Base-by-base conservation (phyloP, 2,113 vertebrate species). In the Etheostoma cragini region DNA sequence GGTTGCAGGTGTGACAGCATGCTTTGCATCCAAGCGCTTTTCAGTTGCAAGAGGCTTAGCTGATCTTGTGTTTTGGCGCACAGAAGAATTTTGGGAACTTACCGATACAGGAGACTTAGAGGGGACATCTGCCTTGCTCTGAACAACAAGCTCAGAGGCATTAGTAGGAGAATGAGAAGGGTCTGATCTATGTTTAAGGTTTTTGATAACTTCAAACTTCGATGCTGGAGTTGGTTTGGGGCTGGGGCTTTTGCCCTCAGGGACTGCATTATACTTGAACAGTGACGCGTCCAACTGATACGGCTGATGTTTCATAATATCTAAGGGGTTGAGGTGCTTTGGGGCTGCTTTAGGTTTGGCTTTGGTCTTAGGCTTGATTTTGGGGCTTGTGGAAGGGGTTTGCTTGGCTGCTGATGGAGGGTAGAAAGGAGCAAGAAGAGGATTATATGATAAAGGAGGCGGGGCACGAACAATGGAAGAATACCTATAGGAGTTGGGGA, bases 221-320 rank as follows among this genome's bases (percentile, higher is more conserved):
- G 91, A 90, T 17, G 87, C 78, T 35, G 92, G 86, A 33, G 88
- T 80, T 68, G 85, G 91, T 96, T 92, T 95, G 54, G 92, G 83
- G 45, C 63, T 92, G 15, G 82, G 82, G 64, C 78, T 74, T 90
- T 96, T 96, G n/a, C 75, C 80, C 60, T 93, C 96, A 72, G 94
- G 82, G 0, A 89, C 93, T 72, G 96, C 94, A 56, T 96, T 96
- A 88, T 98, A 98, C 73, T 95, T 98, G 87, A 99, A 99, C 78
- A 99, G 93, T 69, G 97, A 96, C 0, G 97, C 92, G 53, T 97
- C 95, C 15, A 99, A 96, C 89, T 99, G 96, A 71, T 99, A 98
- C 0, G 98, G 97, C 46, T 98, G 96, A 86, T 99, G 98, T 87
- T 98, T 98, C 98, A 99, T 98, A 65, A 99, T 96, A 87, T 99